A percentile compares a stretch with the other conserved stretches of the same genome.
phyloP scores from a whole-genome alignment of 2,113 vertebrate genomes.

The Copsychus sechellarum region DNA sequence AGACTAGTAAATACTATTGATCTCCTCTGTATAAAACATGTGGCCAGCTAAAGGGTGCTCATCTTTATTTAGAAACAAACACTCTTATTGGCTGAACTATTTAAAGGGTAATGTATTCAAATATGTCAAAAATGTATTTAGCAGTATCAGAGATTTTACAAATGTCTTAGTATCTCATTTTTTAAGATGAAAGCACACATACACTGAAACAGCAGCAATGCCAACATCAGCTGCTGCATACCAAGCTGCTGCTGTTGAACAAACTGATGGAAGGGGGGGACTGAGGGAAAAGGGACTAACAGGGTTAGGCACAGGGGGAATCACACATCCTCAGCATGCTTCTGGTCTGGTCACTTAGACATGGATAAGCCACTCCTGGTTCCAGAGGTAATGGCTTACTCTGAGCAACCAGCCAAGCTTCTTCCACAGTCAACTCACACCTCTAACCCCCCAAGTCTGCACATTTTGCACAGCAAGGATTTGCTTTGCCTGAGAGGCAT shows the following conservation, averaged over 20 bases:
- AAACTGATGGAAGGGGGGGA: background rate
- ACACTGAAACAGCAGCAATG: background rate
- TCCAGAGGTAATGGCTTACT: background rate
- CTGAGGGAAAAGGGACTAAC: background rate
- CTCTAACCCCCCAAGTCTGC: background rate
- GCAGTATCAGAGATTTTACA: background rate
- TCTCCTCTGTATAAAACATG: background rate
- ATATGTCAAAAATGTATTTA: background rate
- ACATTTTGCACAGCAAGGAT: background rate
- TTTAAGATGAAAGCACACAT: background rate
- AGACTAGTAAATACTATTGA: background rate
- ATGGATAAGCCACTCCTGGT: background rate
- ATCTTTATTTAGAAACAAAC: background rate
- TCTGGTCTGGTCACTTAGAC: background rate
- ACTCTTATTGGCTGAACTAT: background rate
- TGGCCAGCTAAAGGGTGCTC: background rate
- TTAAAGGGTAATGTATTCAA: background rate
- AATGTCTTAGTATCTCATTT: background rate
- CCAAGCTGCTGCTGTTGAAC: background rate
- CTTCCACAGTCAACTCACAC: background rate
- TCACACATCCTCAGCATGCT: background rate
- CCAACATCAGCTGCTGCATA: background rate
- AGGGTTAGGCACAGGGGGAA: background rate
- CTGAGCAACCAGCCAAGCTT: background rate
- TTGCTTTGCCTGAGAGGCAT: background rate